Evolutionary conservation across 2,797 vertebrate species (phyloP).

Genomic region (Anableps anableps): DNA sequence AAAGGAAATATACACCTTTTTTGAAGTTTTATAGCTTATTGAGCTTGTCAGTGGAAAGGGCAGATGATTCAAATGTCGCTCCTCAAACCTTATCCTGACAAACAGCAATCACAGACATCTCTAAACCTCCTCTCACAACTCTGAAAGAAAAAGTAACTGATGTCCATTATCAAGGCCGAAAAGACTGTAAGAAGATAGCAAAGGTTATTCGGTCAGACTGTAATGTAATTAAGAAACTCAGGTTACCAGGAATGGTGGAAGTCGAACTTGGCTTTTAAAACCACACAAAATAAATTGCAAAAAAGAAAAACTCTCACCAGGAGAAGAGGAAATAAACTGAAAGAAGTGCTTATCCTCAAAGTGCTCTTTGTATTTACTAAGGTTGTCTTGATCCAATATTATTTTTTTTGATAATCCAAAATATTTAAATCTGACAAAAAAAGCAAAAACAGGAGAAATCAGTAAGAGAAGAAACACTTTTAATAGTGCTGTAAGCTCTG

Average conservation of each 20-base stretch:
- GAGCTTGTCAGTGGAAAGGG: not conserved
- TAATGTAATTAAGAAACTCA: conserved; percentile 6
- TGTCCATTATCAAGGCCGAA: not conserved
- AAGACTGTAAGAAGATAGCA: conserved; percentile 6
- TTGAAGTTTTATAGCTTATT: not conserved
- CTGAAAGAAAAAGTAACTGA: not conserved
- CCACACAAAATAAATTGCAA: not conserved
- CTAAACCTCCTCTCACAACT: not conserved
- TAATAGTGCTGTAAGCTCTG: not conserved
- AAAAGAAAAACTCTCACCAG: not conserved
- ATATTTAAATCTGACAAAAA: not conserved
- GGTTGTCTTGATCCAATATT: not conserved
- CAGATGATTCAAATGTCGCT: not conserved
- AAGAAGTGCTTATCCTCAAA: not conserved
- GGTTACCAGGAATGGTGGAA: not conserved
- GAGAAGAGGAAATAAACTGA: not conserved
- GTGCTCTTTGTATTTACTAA: not conserved
- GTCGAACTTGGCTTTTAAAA: not conserved
- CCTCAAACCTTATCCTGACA: not conserved
- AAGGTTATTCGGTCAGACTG: not conserved
- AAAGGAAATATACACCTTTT: not conserved
- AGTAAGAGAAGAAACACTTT: not conserved
- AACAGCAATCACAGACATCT: not conserved
- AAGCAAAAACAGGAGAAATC: not conserved
- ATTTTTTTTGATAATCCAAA: not conserved